phyloP scores from a whole-genome alignment of 2,797 vertebrate genomes.

The Hafferia zeledoni region DNA sequence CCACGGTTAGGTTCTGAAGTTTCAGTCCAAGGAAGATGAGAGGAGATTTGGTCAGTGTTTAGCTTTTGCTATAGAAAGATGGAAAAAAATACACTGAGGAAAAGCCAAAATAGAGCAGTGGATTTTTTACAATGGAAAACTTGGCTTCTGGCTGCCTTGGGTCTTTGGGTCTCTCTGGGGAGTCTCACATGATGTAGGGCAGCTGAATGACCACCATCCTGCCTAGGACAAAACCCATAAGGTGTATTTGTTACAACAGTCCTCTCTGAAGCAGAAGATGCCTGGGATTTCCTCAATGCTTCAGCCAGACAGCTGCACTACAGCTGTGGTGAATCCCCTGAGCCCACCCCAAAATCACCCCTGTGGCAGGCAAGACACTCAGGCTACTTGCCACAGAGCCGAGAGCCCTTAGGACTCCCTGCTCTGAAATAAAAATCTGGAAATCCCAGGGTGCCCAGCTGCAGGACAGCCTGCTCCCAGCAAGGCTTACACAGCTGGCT shows the following conservation, averaged over 20 bases:
- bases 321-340: neutral
- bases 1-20: neutral
- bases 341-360: neutral
- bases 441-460: accelerated
- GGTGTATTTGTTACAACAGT: neutral
- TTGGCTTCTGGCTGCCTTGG: neutral
- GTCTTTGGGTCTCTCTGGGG: neutral
- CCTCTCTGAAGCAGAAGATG: neutral
- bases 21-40: neutral
- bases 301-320: accelerated
- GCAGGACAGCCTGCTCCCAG: neutral
- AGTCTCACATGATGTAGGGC: neutral
- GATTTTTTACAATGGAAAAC: neutral
- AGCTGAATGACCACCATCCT: neutral
- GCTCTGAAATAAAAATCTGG: neutral
- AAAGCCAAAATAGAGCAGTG: neutral
- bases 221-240: neutral
- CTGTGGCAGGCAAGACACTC: neutral
- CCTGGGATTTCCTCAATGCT: neutral
- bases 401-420: neutral
- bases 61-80: neutral
- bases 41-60: neutral
- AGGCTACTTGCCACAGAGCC: neutral
- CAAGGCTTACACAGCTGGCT: neutral
- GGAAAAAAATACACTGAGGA: neutral